Conservation (phyloP, 1,140 invertebrate genomes). For the Polypedilum vanderplanki region DNA sequence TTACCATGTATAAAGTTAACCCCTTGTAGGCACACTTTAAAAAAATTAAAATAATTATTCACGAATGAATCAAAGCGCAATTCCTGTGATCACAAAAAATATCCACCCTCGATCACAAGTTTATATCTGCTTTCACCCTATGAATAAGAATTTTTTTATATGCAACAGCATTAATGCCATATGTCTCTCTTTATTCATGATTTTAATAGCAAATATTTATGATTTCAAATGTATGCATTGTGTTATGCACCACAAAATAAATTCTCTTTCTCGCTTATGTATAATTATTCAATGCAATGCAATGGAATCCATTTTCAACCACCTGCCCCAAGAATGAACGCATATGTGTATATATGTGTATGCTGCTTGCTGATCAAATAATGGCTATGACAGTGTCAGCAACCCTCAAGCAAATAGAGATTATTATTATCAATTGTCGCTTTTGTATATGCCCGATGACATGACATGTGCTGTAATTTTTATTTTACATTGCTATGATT, state of each 20-base stretch:
- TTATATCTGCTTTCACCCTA: too few species aligned
- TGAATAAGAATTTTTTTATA: background rate
- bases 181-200: background rate
- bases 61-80: background rate
- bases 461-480: conserved; percentile 6
- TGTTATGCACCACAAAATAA: background rate
- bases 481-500: background rate
- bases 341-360: background rate
- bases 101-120: background rate
- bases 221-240: background rate
- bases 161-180: background rate
- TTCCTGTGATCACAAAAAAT: background rate
- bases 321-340: background rate
- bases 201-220: conserved; percentile 20
- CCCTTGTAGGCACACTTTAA: background rate
- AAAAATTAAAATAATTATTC: background rate
- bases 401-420: background rate
- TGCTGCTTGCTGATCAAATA: too few species aligned
- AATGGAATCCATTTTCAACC: background rate
- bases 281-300: conserved; percentile 3
- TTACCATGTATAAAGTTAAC: too few species aligned
- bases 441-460: background rate
- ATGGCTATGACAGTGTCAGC: background rate
- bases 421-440: too few species aligned
- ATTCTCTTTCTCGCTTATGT: background rate